Evolutionary conservation across 2,113 vertebrate species (phyloP).

Genomic region (Odobenus rosmarus): DNA sequence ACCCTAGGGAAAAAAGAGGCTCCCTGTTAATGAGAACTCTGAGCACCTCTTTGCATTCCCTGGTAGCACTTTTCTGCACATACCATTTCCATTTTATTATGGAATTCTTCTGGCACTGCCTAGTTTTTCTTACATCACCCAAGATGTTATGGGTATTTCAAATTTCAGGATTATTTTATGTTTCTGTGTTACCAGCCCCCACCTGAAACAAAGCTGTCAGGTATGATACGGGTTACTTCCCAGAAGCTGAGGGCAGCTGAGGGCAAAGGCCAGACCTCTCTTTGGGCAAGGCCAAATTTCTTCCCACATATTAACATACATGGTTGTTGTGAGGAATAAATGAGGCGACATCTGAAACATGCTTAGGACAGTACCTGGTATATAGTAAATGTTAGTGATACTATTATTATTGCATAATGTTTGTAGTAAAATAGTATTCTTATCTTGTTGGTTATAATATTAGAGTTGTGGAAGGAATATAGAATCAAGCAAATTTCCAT

Average conservation of each 20-base stretch:
- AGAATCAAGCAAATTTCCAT: not conserved
- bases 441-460: not conserved
- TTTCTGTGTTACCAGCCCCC: not conserved
- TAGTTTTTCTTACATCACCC: not conserved
- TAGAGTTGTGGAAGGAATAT: not conserved
- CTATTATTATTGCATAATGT: not conserved
- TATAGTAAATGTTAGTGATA: not conserved
- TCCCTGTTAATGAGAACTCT: not conserved
- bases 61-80: not conserved
- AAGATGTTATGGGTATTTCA: not conserved
- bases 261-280: not conserved
- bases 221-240: not conserved
- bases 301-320: not conserved
- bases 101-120: not conserved
- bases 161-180: not conserved
- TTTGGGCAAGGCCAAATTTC: not conserved
- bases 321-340: not conserved
- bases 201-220: not conserved
- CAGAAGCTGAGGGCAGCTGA: not conserved
- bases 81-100: not conserved
- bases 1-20: not conserved
- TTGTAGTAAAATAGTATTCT: not conserved
- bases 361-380: not conserved
- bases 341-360: not conserved
- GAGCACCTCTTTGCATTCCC: not conserved